Evolutionary conservation across 2,113 vertebrate species (phyloP).

Genomic region (Barnardius zonarius): DNA sequence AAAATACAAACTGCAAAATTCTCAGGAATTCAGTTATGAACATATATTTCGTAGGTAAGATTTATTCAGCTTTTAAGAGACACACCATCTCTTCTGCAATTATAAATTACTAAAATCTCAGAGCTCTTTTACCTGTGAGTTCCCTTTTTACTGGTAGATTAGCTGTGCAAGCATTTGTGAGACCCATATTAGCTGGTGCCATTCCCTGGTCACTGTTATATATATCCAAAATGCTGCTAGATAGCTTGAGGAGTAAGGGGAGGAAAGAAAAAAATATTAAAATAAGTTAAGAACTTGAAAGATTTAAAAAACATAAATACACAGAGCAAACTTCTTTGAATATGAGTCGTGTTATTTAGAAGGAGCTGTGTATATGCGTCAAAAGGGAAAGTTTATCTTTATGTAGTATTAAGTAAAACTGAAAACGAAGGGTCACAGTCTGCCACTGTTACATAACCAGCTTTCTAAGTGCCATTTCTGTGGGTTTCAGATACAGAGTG

Average conservation of each 20-base stretch:
- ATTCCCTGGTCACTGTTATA: constrained; percentile 89
- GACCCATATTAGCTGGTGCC: constrained; percentile 83
- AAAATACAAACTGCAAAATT: neutral
- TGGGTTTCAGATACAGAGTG: neutral
- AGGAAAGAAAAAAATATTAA: neutral
- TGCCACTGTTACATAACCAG: neutral
- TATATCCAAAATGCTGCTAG: constrained; percentile 89
- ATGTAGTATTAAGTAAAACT: neutral
- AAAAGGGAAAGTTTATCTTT: neutral
- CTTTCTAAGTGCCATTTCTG: neutral
- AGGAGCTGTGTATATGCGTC: neutral
- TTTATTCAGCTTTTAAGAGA: neutral
- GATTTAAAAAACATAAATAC: neutral
- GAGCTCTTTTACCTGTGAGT: constrained; percentile 82
- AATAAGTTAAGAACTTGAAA: neutral
- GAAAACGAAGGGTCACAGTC: neutral
- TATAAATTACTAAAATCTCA: neutral
- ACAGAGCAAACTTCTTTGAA: neutral
- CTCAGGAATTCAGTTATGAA: neutral
- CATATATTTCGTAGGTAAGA: neutral
- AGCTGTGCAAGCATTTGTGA: constrained; percentile 84
- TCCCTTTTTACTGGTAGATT: constrained; percentile 90
- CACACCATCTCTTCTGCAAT: neutral
- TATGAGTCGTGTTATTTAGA: neutral
- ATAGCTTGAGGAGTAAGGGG: constrained; percentile 75